Evolutionary conservation across 2,888 invertebrate genomes (phyloP), one percentile per base, ranked within the genome.

Genomic region (Ypsolopha sequella): DNA sequence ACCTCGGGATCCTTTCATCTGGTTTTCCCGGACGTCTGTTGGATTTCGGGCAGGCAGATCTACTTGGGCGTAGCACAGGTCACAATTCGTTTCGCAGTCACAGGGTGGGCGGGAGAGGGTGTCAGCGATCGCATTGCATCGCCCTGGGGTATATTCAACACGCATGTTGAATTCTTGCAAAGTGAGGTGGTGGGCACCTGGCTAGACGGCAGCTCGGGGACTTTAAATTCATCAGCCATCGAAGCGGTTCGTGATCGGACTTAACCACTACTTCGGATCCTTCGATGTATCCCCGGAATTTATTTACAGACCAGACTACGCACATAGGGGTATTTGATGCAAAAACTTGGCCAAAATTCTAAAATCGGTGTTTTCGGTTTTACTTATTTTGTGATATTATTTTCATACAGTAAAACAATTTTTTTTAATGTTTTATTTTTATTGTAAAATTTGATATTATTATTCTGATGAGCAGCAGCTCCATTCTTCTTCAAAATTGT

Each of bases 181-280:
- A 4, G 54, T 45, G 6, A 82, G 51, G 0, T n/a, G n/a, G n/a
- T n/a, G 69, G 67, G 81, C 80, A 84, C 33, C 78, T 53, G 0
- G 73, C 72, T 1, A 86, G 55, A 41, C 80, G 53, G 34, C 75
- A 74, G 7, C 67, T 61, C 1, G 72, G 68, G 8, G 75, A 62
- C 54, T 74, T 74, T 3, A 78, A 34, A 0, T 58, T 57, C 57
- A 73, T 58, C 4, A 84, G 53, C 70, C 75, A 78, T 49, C 61
- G 60, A 7, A 86, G 57, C 0, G 78, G 72, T 54, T 67, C 66
- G 55, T 77, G 78, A 58, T 78, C 77, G 0, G 75, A 1, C 80
- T 54, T 41, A 76, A 55, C 34, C 70, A 70, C 65, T 63, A 56
- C 75, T 74, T 56, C 76, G 74, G 0, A 68, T 69, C 68, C 66